Conservation (phyloP, 2,888 invertebrate species). For the Drosophila trichaetosa region DNA sequence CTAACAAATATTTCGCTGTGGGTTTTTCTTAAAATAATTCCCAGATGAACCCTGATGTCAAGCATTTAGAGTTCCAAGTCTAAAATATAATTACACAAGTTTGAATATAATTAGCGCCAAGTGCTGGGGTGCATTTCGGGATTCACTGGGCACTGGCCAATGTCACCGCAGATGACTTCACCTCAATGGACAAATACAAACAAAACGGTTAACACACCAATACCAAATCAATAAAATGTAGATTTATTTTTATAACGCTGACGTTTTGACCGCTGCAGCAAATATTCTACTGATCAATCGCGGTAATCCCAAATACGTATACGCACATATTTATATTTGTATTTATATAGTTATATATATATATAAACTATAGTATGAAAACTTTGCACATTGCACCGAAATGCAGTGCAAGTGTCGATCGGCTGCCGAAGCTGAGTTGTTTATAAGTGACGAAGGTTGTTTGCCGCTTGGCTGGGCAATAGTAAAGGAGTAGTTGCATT, state of each 20-base stretch:
- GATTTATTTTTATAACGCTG: slow-evolving; percentile 21
- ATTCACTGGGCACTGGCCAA: slow-evolving; percentile 1
- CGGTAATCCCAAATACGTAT: slow-evolving; percentile 1
- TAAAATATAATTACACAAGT: slow-evolving; percentile 6
- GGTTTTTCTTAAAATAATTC: neutral
- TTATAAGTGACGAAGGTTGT: slow-evolving; percentile 35
- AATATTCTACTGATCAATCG: neutral
- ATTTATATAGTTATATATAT: neutral
- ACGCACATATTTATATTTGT: neutral
- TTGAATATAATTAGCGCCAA: slow-evolving; percentile 8
- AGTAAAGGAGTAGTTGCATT: slow-evolving; percentile 34
- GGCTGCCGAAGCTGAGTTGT: slow-evolving; percentile 8
- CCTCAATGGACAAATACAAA: slow-evolving; percentile 43
- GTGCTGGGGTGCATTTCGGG: slow-evolving; percentile 22
- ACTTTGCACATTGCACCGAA: slow-evolving; percentile 24
- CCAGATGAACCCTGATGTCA: slow-evolving; percentile 10
- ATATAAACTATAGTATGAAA: neutral
- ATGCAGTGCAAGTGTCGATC: slow-evolving; percentile 21
- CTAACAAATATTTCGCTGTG: neutral
- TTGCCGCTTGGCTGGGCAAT: slow-evolving; percentile 40
- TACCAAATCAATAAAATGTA: slow-evolving; percentile 39
- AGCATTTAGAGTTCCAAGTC: slow-evolving; percentile 19
- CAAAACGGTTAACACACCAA: slow-evolving; percentile 40
- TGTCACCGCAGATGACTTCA: slow-evolving; percentile 14
- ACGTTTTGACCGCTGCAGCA: slow-evolving; percentile 30